Evolutionary conservation across 2,888 invertebrate genomes (phyloP).

Genomic region (Deilephila porcellus): DNA sequence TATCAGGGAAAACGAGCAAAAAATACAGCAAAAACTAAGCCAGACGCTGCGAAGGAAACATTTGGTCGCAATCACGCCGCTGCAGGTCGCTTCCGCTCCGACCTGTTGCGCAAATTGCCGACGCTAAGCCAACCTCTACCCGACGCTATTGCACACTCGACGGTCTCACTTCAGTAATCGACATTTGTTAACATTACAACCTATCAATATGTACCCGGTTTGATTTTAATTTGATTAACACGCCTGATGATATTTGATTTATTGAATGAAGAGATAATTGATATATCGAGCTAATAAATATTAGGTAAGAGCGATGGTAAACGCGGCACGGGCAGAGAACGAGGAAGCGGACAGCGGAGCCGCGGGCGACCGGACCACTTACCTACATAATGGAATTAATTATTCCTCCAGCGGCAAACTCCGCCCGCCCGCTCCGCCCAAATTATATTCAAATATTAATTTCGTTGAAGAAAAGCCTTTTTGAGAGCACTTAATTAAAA

Average conservation of each 20-base stretch:
- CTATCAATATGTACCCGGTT: no score
- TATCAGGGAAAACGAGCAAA: slow-evolving; percentile 75
- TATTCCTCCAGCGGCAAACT: slow-evolving; percentile 83
- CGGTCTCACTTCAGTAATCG: background rate
- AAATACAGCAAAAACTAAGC: slow-evolving; percentile 77
- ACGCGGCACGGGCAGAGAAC: slow-evolving; percentile 29
- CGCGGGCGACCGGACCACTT: slow-evolving; percentile 70
- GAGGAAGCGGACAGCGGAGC: slow-evolving; percentile 39
- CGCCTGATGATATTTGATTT: no score
- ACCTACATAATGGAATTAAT: slow-evolving; percentile 82
- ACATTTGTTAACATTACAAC: background rate
- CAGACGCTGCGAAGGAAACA: slow-evolving; percentile 80
- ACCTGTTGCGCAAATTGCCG: slow-evolving; percentile 82
- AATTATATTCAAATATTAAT: slow-evolving; percentile 86
- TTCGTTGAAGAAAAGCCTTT: slow-evolving; percentile 83
- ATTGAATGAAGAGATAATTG: no score
- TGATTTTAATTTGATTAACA: no score
- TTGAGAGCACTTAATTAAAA: slow-evolving; percentile 85
- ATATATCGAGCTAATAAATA: no score
- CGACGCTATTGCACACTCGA: background rate
- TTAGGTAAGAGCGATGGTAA: background rate
- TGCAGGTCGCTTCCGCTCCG: slow-evolving; percentile 84
- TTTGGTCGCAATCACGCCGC: slow-evolving; percentile 82
- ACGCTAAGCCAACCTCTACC: slow-evolving; percentile 41
- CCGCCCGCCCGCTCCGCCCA: slow-evolving; percentile 82